phyloP scores from a whole-genome alignment of 2,113 vertebrate species.

The Paralichthys olivaceus region DNA sequence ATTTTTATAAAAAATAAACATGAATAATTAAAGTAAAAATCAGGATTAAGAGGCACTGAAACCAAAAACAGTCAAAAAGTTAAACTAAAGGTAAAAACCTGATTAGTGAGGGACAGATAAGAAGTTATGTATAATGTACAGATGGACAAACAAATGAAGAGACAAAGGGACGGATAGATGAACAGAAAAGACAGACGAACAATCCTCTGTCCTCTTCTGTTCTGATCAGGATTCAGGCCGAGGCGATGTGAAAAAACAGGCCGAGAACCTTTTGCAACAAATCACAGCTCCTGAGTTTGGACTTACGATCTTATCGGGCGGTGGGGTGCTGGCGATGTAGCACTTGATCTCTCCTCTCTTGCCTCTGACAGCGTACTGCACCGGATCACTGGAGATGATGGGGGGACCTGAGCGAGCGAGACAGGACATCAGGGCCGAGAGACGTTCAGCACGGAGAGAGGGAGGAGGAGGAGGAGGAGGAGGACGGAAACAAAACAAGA shows the following conservation, averaged over 20 bases:
- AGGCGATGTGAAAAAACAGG: conserved; percentile 46
- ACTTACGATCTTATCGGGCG: conserved; percentile 96
- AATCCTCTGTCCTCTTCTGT: too few species aligned
- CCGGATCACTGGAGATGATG: conserved; percentile 92
- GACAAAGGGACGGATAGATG: not conserved
- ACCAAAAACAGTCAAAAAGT: too few species aligned
- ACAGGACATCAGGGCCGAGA: conserved; percentile 3
- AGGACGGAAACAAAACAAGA: not conserved
- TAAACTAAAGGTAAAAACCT: too few species aligned
- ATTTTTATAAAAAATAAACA: too few species aligned
- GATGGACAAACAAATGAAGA: not conserved
- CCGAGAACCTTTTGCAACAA: conserved; percentile 38
- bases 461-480: not conserved
- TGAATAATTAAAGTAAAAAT: too few species aligned
- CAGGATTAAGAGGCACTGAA: too few species aligned
- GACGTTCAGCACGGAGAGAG: not conserved
- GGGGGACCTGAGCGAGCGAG: conserved; percentile 85
- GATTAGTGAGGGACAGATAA: too few species aligned
- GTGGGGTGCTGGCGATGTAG: conserved; percentile 94
- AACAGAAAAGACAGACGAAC: not conserved
- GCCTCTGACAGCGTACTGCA: conserved; percentile 90
- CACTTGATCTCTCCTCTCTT: conserved; percentile 94
- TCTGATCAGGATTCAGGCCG: conserved; percentile 7
- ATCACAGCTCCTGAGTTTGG: conserved; percentile 49
- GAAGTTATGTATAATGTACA: not conserved